A percentile compares a stretch with the other conserved stretches of the same genome.
Evolutionary conservation across 2,113 vertebrate genomes (phyloP).

Genomic region (Mormoops blainvillei): DNA sequence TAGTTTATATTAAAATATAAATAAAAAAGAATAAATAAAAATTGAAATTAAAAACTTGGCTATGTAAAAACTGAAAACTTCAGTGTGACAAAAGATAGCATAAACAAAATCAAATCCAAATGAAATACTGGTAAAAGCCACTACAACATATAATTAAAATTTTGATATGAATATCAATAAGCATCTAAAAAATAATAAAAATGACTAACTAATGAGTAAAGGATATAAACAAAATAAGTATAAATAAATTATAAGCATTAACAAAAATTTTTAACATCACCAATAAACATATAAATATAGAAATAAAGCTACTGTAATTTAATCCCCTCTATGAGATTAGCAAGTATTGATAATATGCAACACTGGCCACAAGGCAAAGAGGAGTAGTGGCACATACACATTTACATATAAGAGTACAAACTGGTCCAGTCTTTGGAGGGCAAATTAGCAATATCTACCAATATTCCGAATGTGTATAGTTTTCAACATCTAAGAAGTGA

Average conservation of each 20-base stretch:
- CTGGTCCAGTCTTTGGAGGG: background rate
- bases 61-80: conserved; percentile 10
- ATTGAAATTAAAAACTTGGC: background rate
- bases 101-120: background rate
- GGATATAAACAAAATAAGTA: background rate
- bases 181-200: background rate
- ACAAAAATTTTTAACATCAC: background rate
- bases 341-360: background rate
- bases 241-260: background rate
- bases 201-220: background rate
- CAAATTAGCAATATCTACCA: background rate
- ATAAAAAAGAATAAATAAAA: no score
- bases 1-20: no score
- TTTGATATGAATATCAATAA: background rate
- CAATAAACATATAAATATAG: background rate
- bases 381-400: background rate
- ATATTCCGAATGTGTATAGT: background rate
- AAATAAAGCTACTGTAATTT: background rate
- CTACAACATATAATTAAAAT: background rate
- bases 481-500: background rate
- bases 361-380: background rate
- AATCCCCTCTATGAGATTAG: background rate
- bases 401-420: background rate
- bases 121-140: background rate
- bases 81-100: background rate